phyloP scores from a whole-genome alignment of 2,888 invertebrate species.

The Smittia aterrima region DNA sequence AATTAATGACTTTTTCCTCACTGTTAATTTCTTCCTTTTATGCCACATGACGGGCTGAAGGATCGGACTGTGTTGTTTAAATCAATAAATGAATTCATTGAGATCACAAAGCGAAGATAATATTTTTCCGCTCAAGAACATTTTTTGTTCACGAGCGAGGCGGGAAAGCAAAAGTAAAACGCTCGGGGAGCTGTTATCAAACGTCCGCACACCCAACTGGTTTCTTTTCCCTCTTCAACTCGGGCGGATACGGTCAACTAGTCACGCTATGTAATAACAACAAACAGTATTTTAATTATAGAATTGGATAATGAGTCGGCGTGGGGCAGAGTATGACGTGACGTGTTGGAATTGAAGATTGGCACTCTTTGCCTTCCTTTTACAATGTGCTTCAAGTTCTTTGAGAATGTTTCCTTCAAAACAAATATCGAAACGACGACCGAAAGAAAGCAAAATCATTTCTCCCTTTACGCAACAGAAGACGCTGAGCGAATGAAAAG shows the following conservation, averaged over 20 bases:
- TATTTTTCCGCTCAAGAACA: not conserved
- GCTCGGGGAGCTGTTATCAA: not conserved
- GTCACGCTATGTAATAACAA: slow-evolving; percentile 41
- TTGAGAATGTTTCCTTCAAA: not conserved
- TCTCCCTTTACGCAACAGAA: not conserved
- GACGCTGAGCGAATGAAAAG: not conserved
- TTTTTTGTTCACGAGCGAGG: not conserved
- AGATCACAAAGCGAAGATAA: slow-evolving; percentile 11
- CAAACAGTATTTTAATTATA: slow-evolving; percentile 42
- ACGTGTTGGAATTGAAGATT: slow-evolving; percentile 30
- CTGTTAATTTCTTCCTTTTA: slow-evolving; percentile 1
- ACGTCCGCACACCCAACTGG: not conserved
- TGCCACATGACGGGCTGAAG: not conserved
- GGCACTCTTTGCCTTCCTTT: slow-evolving; percentile 19
- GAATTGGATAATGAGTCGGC: slow-evolving; percentile 40
- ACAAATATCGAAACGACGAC: not conserved
- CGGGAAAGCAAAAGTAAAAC: not conserved
- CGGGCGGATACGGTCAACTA: slow-evolving; percentile 39
- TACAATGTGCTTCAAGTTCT: not conserved
- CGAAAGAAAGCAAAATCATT: not conserved
- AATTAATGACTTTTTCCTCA: slow-evolving; percentile 32
- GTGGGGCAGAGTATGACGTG: slow-evolving; percentile 21
- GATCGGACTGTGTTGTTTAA: not conserved
- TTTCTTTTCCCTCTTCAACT: not conserved
- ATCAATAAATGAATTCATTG: slow-evolving; percentile 23